Percentiles rank a stretch among this genome's conserved stretches.
These are phyloP conservation scores for Pectinophora gossypiella DNA, from an alignment of 1,140 invertebrate genomes.

Conservation along the genomic window DNA sequence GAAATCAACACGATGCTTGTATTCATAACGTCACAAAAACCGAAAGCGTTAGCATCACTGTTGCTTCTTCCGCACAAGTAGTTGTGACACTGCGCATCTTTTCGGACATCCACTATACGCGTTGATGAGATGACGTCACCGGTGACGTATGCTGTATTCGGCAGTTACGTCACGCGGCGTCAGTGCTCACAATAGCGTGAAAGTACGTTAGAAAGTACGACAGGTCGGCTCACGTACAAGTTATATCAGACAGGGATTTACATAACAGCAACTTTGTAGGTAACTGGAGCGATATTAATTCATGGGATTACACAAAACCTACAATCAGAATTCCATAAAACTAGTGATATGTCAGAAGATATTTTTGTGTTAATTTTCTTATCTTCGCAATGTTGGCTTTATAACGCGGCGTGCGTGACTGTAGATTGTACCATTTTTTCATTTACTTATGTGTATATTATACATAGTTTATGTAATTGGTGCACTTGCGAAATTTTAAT, in stretches of 20 bases:
- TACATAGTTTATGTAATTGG: no score
- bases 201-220: constrained; percentile 69
- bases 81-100: no score
- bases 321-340: background rate
- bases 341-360: background rate
- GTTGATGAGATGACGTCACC: constrained; percentile 7
- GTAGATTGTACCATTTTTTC: no score
- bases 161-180: constrained; percentile 29
- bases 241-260: constrained; percentile 65
- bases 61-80: no score
- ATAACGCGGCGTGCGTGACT: no score
- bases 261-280: constrained; percentile 62
- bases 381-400: no score
- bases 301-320: background rate
- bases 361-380: no score
- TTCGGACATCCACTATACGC: background rate
- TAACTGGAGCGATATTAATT: constrained; percentile 54
- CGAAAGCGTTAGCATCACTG: no score
- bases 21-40: no score
- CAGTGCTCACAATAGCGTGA: constrained; percentile 53
- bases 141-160: constrained; percentile 21
- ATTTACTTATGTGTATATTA: no score
- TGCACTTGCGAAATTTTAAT: no score
- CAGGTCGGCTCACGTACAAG: constrained; percentile 55
- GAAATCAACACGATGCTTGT: no score